Percentiles rank a stretch among this genome's conserved stretches.
These are phyloP conservation scores for Rhagonycha fulva DNA, from an alignment of 2,888 invertebrate species.

Conservation along the genomic window DNA sequence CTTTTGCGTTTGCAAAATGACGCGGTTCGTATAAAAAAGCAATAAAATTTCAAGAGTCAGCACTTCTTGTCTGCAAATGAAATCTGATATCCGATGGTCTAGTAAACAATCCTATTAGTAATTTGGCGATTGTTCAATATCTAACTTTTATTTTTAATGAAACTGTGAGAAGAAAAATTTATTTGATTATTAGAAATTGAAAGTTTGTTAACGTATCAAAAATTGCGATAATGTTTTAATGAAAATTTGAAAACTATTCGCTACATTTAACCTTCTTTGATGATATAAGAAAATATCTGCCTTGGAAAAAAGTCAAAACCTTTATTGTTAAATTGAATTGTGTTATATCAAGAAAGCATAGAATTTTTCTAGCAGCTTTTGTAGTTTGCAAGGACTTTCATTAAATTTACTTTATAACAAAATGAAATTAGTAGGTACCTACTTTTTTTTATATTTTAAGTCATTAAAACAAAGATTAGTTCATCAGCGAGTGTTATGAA, in stretches of 20 bases:
- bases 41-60: background rate
- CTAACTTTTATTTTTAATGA: too few relatives aligned
- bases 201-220: background rate
- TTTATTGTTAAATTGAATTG: background rate
- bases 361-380: background rate
- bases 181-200: background rate
- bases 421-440: background rate
- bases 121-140: too few relatives aligned
- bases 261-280: background rate
- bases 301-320: background rate
- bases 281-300: background rate
- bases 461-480: background rate
- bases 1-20: background rate
- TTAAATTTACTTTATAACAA: background rate
- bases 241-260: background rate
- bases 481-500: background rate
- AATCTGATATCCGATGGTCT: background rate
- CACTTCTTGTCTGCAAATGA: background rate
- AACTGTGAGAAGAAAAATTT: background rate
- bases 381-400: background rate
- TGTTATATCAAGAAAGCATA: background rate
- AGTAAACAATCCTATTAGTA: too few relatives aligned
- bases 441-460: background rate
- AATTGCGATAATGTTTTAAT: background rate
- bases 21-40: background rate